These are phyloP conservation scores for Metellina segmentata DNA, from an alignment of 2,888 invertebrate species.

Conservation along the genomic window DNA sequence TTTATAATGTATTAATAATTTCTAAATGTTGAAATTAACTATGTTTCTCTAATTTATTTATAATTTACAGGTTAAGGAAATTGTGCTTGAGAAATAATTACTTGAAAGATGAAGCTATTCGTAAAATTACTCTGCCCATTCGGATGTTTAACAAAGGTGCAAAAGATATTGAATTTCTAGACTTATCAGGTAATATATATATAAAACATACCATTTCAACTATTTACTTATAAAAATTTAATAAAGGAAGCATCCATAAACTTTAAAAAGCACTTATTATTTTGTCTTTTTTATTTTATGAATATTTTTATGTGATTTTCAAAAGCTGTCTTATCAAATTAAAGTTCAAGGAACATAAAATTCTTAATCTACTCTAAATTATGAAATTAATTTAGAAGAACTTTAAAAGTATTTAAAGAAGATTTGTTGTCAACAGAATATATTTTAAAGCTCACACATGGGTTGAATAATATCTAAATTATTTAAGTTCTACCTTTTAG, in stretches of 20 bases:
- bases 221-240: no score
- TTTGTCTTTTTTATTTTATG: no score
- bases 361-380: background rate
- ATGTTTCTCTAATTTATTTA: background rate
- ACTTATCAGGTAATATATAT: constrained; percentile 53
- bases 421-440: no score
- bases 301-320: background rate
- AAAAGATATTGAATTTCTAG: constrained; percentile 48
- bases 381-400: no score
- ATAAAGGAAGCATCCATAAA: no score
- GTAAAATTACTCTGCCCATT: constrained; percentile 44
- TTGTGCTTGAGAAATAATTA: constrained; percentile 45
- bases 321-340: background rate
- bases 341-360: background rate
- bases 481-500: no score
- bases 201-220: background rate
- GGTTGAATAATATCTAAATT: no score
- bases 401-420: no score
- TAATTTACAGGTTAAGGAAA: constrained; percentile 42
- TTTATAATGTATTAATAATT: no score
- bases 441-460: no score
- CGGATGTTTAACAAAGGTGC: constrained; percentile 56
- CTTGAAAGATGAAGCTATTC: constrained; percentile 35
- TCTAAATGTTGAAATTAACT: background rate
- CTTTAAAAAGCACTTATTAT: no score